Base-by-base conservation (phyloP, 1,140 invertebrate species). In the Cyclargus thomasi region DNA sequence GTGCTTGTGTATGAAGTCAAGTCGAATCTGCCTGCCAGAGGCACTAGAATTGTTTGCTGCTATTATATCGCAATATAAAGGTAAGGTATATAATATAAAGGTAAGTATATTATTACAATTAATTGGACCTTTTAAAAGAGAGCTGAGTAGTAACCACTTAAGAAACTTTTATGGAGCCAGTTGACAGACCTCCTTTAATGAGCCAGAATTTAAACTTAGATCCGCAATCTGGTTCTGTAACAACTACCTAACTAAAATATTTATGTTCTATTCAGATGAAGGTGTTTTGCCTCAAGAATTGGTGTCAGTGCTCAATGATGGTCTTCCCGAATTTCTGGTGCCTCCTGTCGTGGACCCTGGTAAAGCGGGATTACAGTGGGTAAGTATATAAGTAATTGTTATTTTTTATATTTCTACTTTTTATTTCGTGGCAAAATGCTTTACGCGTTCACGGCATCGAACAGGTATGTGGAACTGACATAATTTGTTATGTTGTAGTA, bases 11-110 rank as follows among this genome's bases (percentile, higher is more conserved):
- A 78, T 90, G 77, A 83, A 83, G 63, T 83, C 86, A 0, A 86
- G 79, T 59, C 67, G 76, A 6, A 65, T 81, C 2, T 88, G 88
- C 69, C 67, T 90, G 65, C 75, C 83, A 0, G 82, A 87, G 66
- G 66, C 88, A 0, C 74, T 90, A 17, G 81, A 86, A 53, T 68
- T 91, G 8, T 83, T 90, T 62, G 86, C 86, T 2, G 81, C 86
- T 6, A 80, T 91, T 39, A 75, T 90, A 3, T 74, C 75, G n/a
- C 88, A 90, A 20, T 90, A 90, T 65, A 82, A 71, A 79, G 90
- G 88, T 91, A 76, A 67, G 63, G 69, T 14, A 14, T 6, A 14
- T 35, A 14, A 47, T 62, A n/a, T 68, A 8, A 29, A 1, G 7
- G 3, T 47, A 14, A 11, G 10, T 39, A 8, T 14, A 7, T 7